A percentile compares a stretch with the other conserved stretches of the same genome.
These are phyloP conservation scores for Diaprepes abbreviatus DNA, from an alignment of 2,888 invertebrate genomes.

Conservation along the genomic window DNA sequence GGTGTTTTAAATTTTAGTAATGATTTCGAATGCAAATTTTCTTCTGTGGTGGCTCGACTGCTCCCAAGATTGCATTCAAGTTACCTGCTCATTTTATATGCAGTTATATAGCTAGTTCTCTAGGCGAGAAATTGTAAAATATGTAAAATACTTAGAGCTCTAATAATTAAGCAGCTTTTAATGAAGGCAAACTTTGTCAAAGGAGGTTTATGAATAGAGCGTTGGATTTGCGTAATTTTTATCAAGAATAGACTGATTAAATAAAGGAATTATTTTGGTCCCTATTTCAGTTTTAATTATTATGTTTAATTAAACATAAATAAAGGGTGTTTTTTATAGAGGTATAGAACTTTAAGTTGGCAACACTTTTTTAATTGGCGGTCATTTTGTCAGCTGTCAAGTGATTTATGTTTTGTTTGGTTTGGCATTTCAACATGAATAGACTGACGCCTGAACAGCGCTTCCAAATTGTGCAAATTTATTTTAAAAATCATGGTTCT, in stretches of 20 bases:
- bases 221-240: conserved; percentile 4
- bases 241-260: not conserved
- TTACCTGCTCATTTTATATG: conserved; percentile 47
- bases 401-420: too few relatives aligned
- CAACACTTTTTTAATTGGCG: too few relatives aligned
- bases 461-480: too few relatives aligned
- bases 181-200: conserved; percentile 44
- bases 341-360: too few relatives aligned
- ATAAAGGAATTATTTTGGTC: not conserved
- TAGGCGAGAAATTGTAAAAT: conserved; percentile 41
- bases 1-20: conserved; percentile 53
- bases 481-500: too few relatives aligned
- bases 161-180: conserved; percentile 45
- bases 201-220: conserved; percentile 33
- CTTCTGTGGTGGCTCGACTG: conserved; percentile 32
- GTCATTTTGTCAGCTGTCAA: too few relatives aligned
- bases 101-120: conserved; percentile 41
- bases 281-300: not conserved
- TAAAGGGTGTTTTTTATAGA: too few relatives aligned
- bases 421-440: too few relatives aligned
- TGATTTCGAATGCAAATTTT: conserved; percentile 54
- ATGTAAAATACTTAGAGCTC: conserved; percentile 46
- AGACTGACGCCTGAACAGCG: too few relatives aligned
- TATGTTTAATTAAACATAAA: too few relatives aligned
- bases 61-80: conserved; percentile 40